Percentiles rank a stretch among this genome's conserved stretches.
Conservation (phyloP, 1,140 invertebrate species). For the Dryas iulia region DNA sequence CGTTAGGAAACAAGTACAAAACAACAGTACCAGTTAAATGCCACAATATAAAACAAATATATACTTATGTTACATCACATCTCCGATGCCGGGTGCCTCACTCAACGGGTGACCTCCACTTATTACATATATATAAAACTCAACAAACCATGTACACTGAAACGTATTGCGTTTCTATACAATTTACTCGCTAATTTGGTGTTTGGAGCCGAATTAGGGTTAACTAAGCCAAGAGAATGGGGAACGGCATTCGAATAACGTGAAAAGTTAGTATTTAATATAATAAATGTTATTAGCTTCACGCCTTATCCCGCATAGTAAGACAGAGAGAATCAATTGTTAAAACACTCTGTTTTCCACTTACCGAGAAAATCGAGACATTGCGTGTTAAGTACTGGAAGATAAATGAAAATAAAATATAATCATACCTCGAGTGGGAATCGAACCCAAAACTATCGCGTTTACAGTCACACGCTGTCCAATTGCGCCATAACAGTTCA, state of each 20-base stretch:
- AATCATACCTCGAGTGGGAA: too few relatives aligned
- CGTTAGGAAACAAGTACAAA: conserved; percentile 10
- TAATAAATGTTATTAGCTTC: too few relatives aligned
- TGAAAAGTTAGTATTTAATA: conserved; percentile 10
- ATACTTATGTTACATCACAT: conserved; percentile 44
- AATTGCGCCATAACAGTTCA: too few relatives aligned
- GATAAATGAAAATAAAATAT: too few relatives aligned
- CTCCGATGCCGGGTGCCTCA: conserved; percentile 59
- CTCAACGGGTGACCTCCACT: conserved; percentile 71
- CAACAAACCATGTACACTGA: conserved; percentile 72
- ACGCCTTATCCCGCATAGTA: too few relatives aligned
- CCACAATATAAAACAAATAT: conserved; percentile 52
- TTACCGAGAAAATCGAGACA: too few relatives aligned
- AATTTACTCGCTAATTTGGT: conserved; percentile 72
- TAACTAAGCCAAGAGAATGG: conserved; percentile 44
- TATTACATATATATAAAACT: conserved; percentile 59
- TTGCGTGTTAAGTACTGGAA: too few relatives aligned
- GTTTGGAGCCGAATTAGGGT: conserved; percentile 63
- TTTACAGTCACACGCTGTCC: too few relatives aligned
- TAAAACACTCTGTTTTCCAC: too few relatives aligned
- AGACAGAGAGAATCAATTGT: too few relatives aligned
- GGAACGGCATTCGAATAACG: conserved; percentile 33
- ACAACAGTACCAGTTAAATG: conserved; percentile 52
- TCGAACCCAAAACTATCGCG: too few relatives aligned
- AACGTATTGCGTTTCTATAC: conserved; percentile 70